These are phyloP conservation scores for Drosophila rufa DNA, from an alignment of 1,140 invertebrate genomes.

Conservation along the genomic window DNA sequence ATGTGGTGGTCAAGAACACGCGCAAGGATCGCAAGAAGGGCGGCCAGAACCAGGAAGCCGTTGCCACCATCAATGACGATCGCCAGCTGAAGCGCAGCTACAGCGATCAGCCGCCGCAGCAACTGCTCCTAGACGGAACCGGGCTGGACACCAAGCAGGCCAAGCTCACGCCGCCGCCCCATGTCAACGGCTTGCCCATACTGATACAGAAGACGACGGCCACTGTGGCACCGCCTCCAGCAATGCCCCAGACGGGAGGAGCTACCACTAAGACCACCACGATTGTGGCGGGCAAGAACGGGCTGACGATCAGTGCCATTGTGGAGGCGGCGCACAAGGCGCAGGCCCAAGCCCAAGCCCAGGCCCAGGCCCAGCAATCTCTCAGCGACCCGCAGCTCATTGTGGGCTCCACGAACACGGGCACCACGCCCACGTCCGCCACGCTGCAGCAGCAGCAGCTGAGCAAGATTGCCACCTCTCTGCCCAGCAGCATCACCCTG, in stretches of 20 bases:
- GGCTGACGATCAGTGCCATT: conserved; percentile 80
- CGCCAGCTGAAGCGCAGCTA: conserved; percentile 59
- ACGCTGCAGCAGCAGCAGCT: conserved; percentile 65
- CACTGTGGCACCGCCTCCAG: conserved; percentile 9
- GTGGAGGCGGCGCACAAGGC: conserved; percentile 74
- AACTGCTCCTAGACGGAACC: conserved; percentile 30
- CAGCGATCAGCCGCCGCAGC: conserved; percentile 58
- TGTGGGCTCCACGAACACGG: conserved; percentile 88
- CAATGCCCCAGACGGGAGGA: conserved; percentile 23
- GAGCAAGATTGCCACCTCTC: conserved; percentile 68
- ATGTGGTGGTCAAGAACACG: conserved; percentile 94
- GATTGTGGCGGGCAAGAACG: conserved; percentile 77
- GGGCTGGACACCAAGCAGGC: conserved; percentile 53
- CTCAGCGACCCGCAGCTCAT: conserved; percentile 59
- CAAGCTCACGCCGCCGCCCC: conserved; percentile 49
- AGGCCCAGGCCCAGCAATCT: conserved; percentile 36
- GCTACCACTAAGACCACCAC: conserved; percentile 66
- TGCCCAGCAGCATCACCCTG: conserved; percentile 76
- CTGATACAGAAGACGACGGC: conserved; percentile 60
- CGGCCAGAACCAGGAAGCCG: conserved; percentile 31
- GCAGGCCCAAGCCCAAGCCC: conserved; percentile 37
- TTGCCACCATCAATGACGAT: conserved; percentile 9
- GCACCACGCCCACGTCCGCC: conserved; percentile 86
- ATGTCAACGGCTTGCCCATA: conserved; percentile 67
- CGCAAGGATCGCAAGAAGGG: conserved; percentile 90